Evolutionary conservation across 2,113 vertebrate genomes (phyloP), one percentile per base, ranked within the genome.

Genomic region (Papio anubis): DNA sequence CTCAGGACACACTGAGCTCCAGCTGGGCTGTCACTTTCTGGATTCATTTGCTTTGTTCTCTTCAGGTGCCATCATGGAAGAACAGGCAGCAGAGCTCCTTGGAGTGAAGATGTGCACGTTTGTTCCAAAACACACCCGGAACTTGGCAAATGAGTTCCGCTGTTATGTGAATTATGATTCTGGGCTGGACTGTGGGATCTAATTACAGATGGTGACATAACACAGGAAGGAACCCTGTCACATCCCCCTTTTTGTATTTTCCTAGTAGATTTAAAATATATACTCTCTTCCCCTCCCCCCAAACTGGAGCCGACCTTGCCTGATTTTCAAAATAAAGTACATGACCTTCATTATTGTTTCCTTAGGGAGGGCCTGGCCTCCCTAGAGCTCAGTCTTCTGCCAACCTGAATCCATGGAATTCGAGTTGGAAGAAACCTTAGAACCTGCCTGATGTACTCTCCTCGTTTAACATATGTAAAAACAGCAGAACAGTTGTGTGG

Each of bases 131-230:
- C 99, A 99, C 97, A 99, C 98, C 30, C 98, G 99, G n/a, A 99
- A 99, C 96, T 93, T 99, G 97, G 99, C 99, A 83, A 99, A 99
- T 30, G 99, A 99, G 96, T 99, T 99, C 97, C 98, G 99, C 86
- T 99, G 99, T 83, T 99, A 99, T 0, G 98, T 99, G 84, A 99
- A 99, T 98, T 99, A 99, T 57, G 96, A 98, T 45, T 99, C 99
- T 10, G 97, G 94, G 35, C 99, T 99, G 76, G 98, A 99, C 92
- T 92, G 5, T 79, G 83, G 98, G 20, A 32, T 48, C 13, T 96
- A 61, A 87, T 1, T 78, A 27, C 43, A 91, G 86, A 48, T 6
- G 30, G 50, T 50, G 9, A 6, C 30, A 1, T 13, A 25, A 40
- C 27, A 23, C 7, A 68, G 13, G 43, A 50, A 87, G 38, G 61